phyloP scores from a whole-genome alignment of 2,797 vertebrate species.

The Catharus ustulatus region DNA sequence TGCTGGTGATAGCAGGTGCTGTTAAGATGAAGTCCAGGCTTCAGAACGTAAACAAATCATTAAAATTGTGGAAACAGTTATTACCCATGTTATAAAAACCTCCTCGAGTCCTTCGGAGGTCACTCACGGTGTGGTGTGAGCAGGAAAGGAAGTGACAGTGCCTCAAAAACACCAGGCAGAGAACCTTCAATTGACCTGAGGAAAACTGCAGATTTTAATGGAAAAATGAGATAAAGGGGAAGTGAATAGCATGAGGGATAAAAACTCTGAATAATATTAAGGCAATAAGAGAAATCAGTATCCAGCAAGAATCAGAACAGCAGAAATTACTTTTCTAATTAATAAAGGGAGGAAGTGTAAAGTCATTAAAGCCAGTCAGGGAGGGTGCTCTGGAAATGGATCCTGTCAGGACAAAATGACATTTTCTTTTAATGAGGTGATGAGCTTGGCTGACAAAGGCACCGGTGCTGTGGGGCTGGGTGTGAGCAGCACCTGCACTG shows the following conservation, averaged over 20 bases:
- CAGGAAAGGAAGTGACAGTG: neutral
- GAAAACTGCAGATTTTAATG: neutral
- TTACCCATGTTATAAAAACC: neutral
- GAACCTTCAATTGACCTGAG: neutral
- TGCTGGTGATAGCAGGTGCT: neutral
- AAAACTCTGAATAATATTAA: neutral
- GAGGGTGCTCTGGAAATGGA: neutral
- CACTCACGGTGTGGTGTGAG: neutral
- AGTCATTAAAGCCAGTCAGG: neutral
- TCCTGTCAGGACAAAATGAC: neutral
- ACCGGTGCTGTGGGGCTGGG: neutral
- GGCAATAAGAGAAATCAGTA: neutral
- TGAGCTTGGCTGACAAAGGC: neutral
- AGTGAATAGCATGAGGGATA: neutral
- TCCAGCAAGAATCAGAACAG: neutral
- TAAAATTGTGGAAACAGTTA: constrained; percentile 7
- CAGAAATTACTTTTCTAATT: neutral
- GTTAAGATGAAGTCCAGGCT: neutral
- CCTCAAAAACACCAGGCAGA: neutral
- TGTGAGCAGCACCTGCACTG: neutral
- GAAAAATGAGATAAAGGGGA: neutral
- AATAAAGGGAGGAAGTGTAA: neutral
- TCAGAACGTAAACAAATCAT: constrained; percentile 9
- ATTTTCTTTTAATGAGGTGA: constrained; percentile 10
- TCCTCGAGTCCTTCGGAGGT: neutral